A percentile compares a stretch with the other conserved stretches of the same genome.
phyloP scores from a whole-genome alignment of 35 echinoderm and acorn worm genomes.

The Holothuria glaberrima region DNA sequence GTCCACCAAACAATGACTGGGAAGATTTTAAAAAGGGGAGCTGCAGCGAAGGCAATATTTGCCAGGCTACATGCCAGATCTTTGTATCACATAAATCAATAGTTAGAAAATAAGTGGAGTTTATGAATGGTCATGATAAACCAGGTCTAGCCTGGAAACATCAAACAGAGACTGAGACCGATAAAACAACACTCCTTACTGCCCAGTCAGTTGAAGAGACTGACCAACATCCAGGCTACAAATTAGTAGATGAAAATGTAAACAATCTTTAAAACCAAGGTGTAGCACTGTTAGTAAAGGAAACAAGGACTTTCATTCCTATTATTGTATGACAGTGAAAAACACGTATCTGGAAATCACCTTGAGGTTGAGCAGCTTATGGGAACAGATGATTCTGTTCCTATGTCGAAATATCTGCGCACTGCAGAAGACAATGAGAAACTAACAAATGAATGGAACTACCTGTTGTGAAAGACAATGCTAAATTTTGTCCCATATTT shows the following conservation, averaged over 20 bases:
- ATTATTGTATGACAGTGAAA: conserved; percentile 37
- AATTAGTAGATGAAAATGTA: conserved; percentile 53
- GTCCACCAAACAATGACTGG: conserved; percentile 66
- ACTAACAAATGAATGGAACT: conserved; percentile 20
- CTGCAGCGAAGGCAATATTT: not conserved
- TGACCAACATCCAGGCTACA: conserved; percentile 41
- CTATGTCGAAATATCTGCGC: conserved; percentile 13
- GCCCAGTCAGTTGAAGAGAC: not conserved
- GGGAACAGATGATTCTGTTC: conserved; percentile 12
- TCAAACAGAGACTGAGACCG: not conserved
- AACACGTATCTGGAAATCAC: conserved; percentile 28
- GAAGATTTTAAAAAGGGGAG: conserved; percentile 49
- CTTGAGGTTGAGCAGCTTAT: no score
- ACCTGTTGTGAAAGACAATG: conserved; percentile 20
- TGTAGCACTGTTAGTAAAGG: conserved; percentile 15
- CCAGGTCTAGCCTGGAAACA: conserved; percentile 20
- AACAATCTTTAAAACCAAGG: conserved; percentile 20
- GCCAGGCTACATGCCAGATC: conserved; percentile 12
- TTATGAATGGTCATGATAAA: conserved; percentile 12
- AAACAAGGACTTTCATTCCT: conserved; percentile 48
- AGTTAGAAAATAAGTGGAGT: conserved; percentile 34
- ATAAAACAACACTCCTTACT: not conserved
- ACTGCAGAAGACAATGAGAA: conserved; percentile 21
- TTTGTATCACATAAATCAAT: conserved; percentile 46
- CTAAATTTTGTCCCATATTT: not conserved